Conservation (phyloP, 2,113 vertebrate genomes). For the Bubo blakistoni region DNA sequence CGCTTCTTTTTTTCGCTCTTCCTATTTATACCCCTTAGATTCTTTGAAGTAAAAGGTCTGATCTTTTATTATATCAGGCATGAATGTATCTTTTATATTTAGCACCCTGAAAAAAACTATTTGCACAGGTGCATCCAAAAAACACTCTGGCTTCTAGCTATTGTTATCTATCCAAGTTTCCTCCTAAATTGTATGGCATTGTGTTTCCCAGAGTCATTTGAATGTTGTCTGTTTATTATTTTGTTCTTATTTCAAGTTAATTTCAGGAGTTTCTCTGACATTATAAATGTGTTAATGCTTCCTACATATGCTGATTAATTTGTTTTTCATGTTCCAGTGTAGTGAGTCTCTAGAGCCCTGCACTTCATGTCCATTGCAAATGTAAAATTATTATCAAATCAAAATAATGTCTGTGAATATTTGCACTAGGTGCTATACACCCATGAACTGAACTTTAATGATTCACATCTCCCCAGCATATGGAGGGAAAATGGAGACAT, state of each 20-base stretch:
- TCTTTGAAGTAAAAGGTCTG: slow-evolving; percentile 49
- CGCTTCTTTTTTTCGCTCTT: neutral
- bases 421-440: neutral
- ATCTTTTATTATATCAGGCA: slow-evolving; percentile 33
- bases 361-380: neutral
- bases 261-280: neutral
- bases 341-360: neutral
- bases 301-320: neutral
- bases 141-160: neutral
- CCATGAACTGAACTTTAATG: neutral
- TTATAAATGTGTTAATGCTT: neutral
- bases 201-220: neutral
- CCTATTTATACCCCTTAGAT: slow-evolving; percentile 37
- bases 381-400: neutral
- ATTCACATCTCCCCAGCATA: neutral
- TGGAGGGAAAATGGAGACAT: neutral
- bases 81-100: slow-evolving; percentile 45
- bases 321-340: neutral
- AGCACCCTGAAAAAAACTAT: neutral
- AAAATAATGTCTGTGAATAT: neutral
- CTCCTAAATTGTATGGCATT: neutral
- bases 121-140: slow-evolving; percentile 46
- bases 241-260: neutral
- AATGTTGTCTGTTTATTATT: neutral
- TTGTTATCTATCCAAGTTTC: neutral